Evolutionary conservation across 2,797 vertebrate genomes (phyloP).

Genomic region (Syngnathus acus): DNA sequence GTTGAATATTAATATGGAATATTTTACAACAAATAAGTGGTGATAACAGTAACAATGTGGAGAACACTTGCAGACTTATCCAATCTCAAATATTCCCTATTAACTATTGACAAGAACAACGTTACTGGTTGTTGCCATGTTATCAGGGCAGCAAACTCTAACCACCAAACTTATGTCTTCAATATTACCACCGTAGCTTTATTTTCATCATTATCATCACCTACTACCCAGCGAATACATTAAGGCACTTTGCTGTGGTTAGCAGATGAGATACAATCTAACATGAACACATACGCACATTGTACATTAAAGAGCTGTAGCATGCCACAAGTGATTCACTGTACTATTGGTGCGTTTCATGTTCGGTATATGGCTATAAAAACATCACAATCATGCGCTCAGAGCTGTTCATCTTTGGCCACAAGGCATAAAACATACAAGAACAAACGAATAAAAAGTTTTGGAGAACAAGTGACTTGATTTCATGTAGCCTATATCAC

Average conservation of each 20-base stretch:
- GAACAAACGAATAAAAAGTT: conserved; percentile 42
- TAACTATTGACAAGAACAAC: conserved; percentile 29
- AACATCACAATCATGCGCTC: conserved; percentile 56
- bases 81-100: conserved; percentile 20
- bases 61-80: conserved; percentile 12
- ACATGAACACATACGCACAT: conserved; percentile 6
- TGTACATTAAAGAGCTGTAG: conserved; percentile 28
- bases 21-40: conserved; percentile 31
- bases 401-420: conserved; percentile 57
- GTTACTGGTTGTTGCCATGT: conserved; percentile 23
- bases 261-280: conserved; percentile 18
- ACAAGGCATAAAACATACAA: conserved; percentile 42
- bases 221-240: conserved; percentile 20
- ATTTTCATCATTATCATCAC: conserved; percentile 22
- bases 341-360: conserved; percentile 32
- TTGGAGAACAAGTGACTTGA: conserved; percentile 38
- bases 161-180: conserved; percentile 20
- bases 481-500: conserved; percentile 38
- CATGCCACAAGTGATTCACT: conserved; percentile 25
- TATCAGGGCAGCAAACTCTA: conserved; percentile 17
- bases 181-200: conserved; percentile 30
- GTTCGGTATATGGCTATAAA: conserved; percentile 46
- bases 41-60: conserved; percentile 31
- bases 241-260: conserved; percentile 67
- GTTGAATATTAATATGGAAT: background rate